A percentile compares a stretch with the other conserved stretches of the same genome.
phyloP scores from a whole-genome alignment of 2,888 invertebrate species.

The Spodoptera exigua region DNA sequence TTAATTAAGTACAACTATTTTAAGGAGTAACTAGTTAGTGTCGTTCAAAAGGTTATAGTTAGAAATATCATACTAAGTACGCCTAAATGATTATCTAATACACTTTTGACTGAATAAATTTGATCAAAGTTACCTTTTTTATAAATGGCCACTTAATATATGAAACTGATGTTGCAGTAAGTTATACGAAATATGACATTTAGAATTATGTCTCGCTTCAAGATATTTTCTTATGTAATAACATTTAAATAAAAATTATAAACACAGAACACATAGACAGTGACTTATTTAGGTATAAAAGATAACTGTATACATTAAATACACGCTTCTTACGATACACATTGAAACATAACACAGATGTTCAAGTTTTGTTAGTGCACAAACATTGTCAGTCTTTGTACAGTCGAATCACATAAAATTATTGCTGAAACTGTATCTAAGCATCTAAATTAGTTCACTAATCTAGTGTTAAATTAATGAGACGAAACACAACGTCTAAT shows the following conservation, averaged over 20 bases:
- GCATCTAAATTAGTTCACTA: slow-evolving; percentile 43
- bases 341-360: slow-evolving; percentile 61
- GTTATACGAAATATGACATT: slow-evolving; percentile 38
- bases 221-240: slow-evolving; percentile 28
- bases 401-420: slow-evolving; percentile 85
- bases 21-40: too few species aligned
- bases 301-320: slow-evolving; percentile 43
- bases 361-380: slow-evolving; percentile 71
- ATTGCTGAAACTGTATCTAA: slow-evolving; percentile 80
- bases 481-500: slow-evolving; percentile 1
- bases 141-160: slow-evolving; percentile 38
- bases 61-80: slow-evolving; percentile 19
- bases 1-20: too few species aligned
- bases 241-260: slow-evolving; percentile 37
- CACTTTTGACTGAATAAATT: slow-evolving; percentile 18
- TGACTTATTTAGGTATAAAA: slow-evolving; percentile 50
- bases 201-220: slow-evolving; percentile 31
- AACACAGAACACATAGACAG: slow-evolving; percentile 48
- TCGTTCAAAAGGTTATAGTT: slow-evolving; percentile 31
- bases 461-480: slow-evolving; percentile 31
- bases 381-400: slow-evolving; percentile 84
- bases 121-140: slow-evolving; percentile 23
- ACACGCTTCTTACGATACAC: slow-evolving; percentile 52
- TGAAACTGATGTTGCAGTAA: slow-evolving; percentile 54
- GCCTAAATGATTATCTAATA: slow-evolving; percentile 24